Evolutionary conservation across 2,888 invertebrate species (phyloP), one percentile per base, ranked within the genome.

Genomic region (Epinotia demarniana): DNA sequence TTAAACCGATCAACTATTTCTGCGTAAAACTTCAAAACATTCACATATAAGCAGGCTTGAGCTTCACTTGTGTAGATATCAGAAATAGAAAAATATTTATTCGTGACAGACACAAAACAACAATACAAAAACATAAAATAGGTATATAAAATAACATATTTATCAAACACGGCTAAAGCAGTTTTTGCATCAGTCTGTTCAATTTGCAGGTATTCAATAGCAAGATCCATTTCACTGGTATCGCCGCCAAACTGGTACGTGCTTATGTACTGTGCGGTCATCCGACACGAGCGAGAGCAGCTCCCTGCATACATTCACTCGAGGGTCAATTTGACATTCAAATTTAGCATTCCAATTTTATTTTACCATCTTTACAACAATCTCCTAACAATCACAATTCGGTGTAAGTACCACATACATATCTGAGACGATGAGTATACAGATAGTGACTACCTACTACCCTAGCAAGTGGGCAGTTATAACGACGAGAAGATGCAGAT

Each of bases 171-270:
- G n/a, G 53, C 53, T 53, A 16, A 53, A 53, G 6, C 53, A 53
- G n/a, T 53, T 53, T 3, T 2, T 72, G 43, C 49, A 55, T 46
- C 62, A 9, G 27, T 27, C 55, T 1, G 16, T 69, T 73, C 27
- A 49, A 63, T 73, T 73, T 55, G 62, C 27, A 55, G 18, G 57
- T 63, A 63, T 73, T 69, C 61, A 63, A 19, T 60, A 49, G 49
- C 27, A 57, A 63, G 62, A 16, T 69, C 43, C 23, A 16, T 62
- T 69, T 62, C 18, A 39, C 3, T 43, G 1, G 39, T 13, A 68
- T 68, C 55, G 43, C 6, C 6, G 46, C 46, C 46, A 69, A 57
- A 57, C 46, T 33, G 68, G 62, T 12, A 68, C 68, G 68, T 69
- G 55, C 68, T 39, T 16, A 46, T 46, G 11, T 12, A 27, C 27